Evolutionary conservation across 2,797 vertebrate genomes (phyloP).

Genomic region (Dallia pectoralis): DNA sequence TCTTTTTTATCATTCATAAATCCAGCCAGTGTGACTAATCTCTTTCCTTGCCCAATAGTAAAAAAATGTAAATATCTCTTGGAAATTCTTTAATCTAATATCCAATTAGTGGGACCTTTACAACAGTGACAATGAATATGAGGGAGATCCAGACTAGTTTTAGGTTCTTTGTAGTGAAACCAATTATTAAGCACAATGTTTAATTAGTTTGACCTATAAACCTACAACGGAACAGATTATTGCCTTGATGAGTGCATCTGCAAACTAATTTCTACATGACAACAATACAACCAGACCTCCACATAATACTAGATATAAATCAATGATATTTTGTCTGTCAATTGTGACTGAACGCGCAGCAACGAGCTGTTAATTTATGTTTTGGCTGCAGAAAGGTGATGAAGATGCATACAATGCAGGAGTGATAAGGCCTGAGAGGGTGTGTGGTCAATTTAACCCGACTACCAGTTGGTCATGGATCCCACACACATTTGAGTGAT

Average conservation of each 20-base stretch:
- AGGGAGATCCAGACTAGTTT: neutral
- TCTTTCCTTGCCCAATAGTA: neutral
- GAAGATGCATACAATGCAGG: too few species aligned
- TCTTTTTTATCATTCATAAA: neutral
- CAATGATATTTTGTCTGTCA: neutral
- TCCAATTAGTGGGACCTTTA: conserved; percentile 9
- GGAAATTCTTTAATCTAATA: neutral
- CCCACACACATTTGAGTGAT: neutral
- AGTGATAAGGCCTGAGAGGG: too few species aligned
- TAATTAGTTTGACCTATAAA: conserved; percentile 48
- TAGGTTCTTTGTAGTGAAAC: neutral
- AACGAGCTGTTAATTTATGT: too few species aligned
- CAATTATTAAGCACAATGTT: neutral
- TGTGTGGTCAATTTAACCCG: too few species aligned
- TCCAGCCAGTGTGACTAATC: neutral
- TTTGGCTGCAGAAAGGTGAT: too few species aligned
- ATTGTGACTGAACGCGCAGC: neutral
- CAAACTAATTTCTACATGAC: neutral
- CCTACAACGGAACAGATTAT: conserved; percentile 41
- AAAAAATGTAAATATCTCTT: neutral
- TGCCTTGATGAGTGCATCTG: neutral
- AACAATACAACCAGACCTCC: neutral
- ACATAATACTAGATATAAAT: neutral
- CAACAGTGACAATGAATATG: neutral
- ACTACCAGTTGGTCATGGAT: too few species aligned